A percentile compares a stretch with the other conserved stretches of the same genome.
These are phyloP conservation scores for Etheostoma nigrum DNA, from an alignment of 2,797 vertebrate species.

Conservation along the genomic window DNA sequence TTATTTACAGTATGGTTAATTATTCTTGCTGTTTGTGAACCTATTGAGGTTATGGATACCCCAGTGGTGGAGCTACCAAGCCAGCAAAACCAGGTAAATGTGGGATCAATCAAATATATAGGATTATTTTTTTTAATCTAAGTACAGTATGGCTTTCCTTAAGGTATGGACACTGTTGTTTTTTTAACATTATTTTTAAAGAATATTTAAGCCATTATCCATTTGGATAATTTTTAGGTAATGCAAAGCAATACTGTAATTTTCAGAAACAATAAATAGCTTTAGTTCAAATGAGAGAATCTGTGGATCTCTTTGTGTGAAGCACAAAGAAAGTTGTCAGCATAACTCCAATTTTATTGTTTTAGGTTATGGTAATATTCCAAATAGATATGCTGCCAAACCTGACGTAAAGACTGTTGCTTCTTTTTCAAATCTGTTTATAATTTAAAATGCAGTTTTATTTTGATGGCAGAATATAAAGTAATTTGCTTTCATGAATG, in stretches of 20 bases:
- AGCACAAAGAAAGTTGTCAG: background rate
- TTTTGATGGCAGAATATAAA: constrained; percentile 6
- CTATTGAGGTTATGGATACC: constrained; percentile 56
- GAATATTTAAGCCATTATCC: background rate
- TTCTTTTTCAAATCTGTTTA: background rate
- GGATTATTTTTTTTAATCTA: background rate
- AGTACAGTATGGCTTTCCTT: background rate
- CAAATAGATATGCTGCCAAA: constrained; percentile 61
- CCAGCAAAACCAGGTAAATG: constrained; percentile 57
- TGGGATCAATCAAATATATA: background rate
- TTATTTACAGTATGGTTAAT: background rate
- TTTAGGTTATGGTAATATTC: constrained; percentile 62
- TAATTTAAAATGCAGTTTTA: background rate
- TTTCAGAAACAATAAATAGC: background rate
- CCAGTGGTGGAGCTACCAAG: constrained; percentile 42
- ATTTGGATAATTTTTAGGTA: background rate
- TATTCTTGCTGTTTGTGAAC: constrained; percentile 15
- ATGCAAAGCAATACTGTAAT: background rate
- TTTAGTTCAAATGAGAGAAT: background rate
- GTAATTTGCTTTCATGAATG: constrained; percentile 5
- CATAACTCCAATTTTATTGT: background rate
- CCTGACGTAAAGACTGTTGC: constrained; percentile 45
- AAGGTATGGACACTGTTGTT: background rate
- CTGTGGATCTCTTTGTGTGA: background rate
- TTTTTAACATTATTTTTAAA: background rate